A percentile compares a stretch with the other conserved stretches of the same genome.
Evolutionary conservation across 2,113 vertebrate species (phyloP).

Genomic region (Trichomycterus rosablanca): DNA sequence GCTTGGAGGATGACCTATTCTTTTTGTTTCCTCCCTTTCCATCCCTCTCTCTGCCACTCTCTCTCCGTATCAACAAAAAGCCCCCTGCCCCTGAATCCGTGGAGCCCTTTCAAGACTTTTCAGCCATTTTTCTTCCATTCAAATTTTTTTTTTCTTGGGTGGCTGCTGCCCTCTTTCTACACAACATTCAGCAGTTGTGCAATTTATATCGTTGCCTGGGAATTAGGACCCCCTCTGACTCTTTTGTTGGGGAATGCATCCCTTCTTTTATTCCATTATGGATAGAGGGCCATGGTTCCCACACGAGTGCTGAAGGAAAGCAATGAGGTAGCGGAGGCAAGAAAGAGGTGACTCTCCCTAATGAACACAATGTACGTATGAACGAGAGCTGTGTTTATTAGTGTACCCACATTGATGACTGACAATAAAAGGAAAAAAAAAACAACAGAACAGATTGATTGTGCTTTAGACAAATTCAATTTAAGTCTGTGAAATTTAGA

Average conservation of each 20-base stretch:
- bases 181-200: constrained; percentile 64
- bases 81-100: constrained; percentile 39
- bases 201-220: constrained; percentile 87
- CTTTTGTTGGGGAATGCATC: constrained; percentile 78
- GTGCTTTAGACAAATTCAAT: no score
- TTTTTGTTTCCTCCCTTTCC: constrained; percentile 66
- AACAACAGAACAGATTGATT: no score
- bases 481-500: no score
- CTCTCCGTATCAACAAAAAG: constrained; percentile 37
- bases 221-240: constrained; percentile 75
- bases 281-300: constrained; percentile 27
- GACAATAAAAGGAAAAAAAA: no score
- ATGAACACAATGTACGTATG: constrained; percentile 23
- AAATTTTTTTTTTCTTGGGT: constrained; percentile 58
- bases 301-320: constrained; percentile 55
- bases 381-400: constrained; percentile 6
- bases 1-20: constrained; percentile 73
- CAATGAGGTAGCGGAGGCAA: constrained; percentile 65
- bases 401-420: not conserved
- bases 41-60: constrained; percentile 61
- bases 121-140: constrained; percentile 59
- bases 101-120: constrained; percentile 56
- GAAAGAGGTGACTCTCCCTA: constrained; percentile 9
- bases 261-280: constrained; percentile 74
- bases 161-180: constrained; percentile 33